Percentiles rank a stretch among this genome's conserved stretches.
Conservation (phyloP, 2,113 vertebrate species). For the Gracilinanus agilis region DNA sequence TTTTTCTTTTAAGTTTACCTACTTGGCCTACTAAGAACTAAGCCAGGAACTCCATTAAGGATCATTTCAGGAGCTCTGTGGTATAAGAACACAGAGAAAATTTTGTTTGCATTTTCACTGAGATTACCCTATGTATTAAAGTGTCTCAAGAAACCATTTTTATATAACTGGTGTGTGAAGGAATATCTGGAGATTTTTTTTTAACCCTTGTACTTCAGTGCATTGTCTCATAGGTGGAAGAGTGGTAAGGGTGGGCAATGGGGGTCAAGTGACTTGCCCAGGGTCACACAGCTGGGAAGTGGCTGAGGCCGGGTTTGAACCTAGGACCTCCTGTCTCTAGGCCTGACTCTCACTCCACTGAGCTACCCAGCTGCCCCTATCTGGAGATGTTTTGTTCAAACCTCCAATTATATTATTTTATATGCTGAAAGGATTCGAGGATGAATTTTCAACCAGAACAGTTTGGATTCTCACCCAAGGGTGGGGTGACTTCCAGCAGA, state of each 20-base stretch:
- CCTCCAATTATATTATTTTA: neutral
- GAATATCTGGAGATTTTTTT: neutral
- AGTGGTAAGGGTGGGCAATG: too few species aligned
- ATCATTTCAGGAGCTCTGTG: neutral
- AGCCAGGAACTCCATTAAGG: neutral
- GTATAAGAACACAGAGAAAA: neutral
- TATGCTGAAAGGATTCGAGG: neutral
- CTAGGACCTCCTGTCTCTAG: too few species aligned
- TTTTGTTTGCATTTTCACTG: neutral
- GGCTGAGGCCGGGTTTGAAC: too few species aligned
- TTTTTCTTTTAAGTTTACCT: neutral
- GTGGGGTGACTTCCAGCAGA: neutral
- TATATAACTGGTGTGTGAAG: neutral
- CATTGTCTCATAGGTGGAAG: too few species aligned
- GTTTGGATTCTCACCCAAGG: neutral
- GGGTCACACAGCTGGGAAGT: too few species aligned
- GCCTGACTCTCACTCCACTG: too few species aligned
- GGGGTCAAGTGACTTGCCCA: too few species aligned
- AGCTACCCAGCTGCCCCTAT: too few species aligned
- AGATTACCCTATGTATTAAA: neutral
- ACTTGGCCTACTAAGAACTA: neutral
- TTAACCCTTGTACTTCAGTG: too few species aligned
- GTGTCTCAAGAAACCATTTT: neutral
- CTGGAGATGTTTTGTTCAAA: neutral
- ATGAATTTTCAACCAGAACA: neutral